phyloP scores from a whole-genome alignment of 2,113 vertebrate genomes.

The Orthonyx spaldingii region DNA sequence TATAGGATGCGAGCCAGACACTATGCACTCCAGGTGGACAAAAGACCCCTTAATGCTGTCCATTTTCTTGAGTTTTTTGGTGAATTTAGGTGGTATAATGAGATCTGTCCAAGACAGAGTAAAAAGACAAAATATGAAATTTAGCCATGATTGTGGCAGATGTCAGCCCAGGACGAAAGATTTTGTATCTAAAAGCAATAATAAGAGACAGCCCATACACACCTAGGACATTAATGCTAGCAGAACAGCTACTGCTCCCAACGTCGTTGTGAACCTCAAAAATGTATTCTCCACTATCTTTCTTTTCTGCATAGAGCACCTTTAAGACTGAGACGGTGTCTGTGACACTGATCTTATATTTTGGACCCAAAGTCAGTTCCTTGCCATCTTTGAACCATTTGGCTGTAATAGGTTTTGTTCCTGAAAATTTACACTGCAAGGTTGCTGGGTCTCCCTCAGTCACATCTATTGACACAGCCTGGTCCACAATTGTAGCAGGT shows the following conservation, averaged over 20 bases:
- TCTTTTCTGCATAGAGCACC: constrained; percentile 86
- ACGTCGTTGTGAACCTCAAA: constrained; percentile 95
- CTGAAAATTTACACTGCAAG: constrained; percentile 90
- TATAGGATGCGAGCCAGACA: constrained; percentile 94
- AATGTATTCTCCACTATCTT: constrained; percentile 86
- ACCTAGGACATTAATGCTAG: constrained; percentile 88
- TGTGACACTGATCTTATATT: constrained; percentile 87
- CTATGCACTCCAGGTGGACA: constrained; percentile 91
- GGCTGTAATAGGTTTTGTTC: constrained; percentile 87
- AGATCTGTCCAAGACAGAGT: constrained; percentile 82
- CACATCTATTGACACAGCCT: constrained; percentile 91
- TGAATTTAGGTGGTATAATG: constrained; percentile 94
- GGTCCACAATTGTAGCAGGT: constrained; percentile 89
- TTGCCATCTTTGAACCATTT: constrained; percentile 89
- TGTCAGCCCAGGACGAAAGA: background rate
- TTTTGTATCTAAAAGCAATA: background rate
- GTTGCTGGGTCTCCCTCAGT: constrained; percentile 94
- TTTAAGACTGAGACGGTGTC: constrained; percentile 89
- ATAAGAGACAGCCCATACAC: constrained; percentile 65
- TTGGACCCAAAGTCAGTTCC: constrained; percentile 82
- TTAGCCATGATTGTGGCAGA: background rate
- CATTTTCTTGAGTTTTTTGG: constrained; percentile 91
- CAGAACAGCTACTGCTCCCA: constrained; percentile 86
- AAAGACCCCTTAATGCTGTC: constrained; percentile 96
- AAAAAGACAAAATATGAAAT: constrained; percentile 37